Evolutionary conservation across 2,797 vertebrate genomes (phyloP).

Genomic region (Rhadinocentrus ornatus): DNA sequence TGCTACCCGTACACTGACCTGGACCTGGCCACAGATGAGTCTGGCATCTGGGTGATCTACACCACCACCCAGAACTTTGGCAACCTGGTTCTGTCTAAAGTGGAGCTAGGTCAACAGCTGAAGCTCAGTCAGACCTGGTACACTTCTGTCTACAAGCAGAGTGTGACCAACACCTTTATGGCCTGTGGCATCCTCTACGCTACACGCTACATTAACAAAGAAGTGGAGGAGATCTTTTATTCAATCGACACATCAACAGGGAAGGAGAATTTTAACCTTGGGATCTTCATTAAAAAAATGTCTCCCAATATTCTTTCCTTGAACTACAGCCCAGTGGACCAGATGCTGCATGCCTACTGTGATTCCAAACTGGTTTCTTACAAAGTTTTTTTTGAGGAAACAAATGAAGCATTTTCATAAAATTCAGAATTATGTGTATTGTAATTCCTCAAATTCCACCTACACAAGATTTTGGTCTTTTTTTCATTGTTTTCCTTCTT

Average conservation of each 20-base stretch:
- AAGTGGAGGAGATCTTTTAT: slow-evolving; percentile 82
- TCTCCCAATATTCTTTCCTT: slow-evolving; percentile 66
- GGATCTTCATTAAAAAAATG: slow-evolving; percentile 74
- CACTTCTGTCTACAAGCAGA: slow-evolving; percentile 76
- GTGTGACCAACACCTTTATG: slow-evolving; percentile 80
- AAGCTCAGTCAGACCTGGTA: slow-evolving; percentile 66
- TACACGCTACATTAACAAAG: slow-evolving; percentile 66
- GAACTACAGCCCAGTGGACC: slow-evolving; percentile 76
- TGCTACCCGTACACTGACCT: slow-evolving; percentile 76
- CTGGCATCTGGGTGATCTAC: slow-evolving; percentile 79
- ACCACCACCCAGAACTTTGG: slow-evolving; percentile 71
- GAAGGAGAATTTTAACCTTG: slow-evolving; percentile 70
- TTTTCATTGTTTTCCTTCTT: no score
- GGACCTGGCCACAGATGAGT: slow-evolving; percentile 83
- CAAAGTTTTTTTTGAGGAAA: slow-evolving; percentile 55
- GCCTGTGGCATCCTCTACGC: slow-evolving; percentile 80
- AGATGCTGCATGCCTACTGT: slow-evolving; percentile 69
- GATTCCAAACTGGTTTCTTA: slow-evolving; percentile 73
- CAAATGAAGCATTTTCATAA: background rate
- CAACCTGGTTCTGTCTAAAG: slow-evolving; percentile 75
- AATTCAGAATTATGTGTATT: no score
- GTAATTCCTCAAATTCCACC: no score
- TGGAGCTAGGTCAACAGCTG: slow-evolving; percentile 40
- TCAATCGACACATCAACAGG: slow-evolving; percentile 72
- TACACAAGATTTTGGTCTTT: no score